phyloP scores from a whole-genome alignment of 2,113 vertebrate genomes.

The Oncorhynchus tshawytscha region DNA sequence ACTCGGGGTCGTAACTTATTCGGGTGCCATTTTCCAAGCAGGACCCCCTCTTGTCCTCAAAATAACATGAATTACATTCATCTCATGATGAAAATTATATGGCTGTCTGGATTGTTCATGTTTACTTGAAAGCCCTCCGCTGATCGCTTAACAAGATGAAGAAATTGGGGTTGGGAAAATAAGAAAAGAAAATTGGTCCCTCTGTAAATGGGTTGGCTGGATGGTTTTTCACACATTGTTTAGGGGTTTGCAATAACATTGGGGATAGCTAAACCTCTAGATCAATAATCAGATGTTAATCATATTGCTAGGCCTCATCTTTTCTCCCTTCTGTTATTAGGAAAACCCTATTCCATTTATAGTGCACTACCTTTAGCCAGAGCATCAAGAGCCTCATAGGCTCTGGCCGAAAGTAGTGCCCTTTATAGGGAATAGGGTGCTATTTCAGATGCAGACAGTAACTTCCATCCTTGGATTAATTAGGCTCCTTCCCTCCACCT shows the following conservation, averaged over 20 bases:
- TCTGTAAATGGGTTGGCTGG: background rate
- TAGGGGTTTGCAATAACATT: background rate
- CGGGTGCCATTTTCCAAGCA: constrained; percentile 66
- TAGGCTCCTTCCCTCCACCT: constrained; percentile 77
- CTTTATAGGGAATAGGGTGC: too few relatives aligned
- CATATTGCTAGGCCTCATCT: constrained; percentile 3
- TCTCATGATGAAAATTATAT: constrained; percentile 69
- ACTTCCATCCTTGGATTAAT: constrained; percentile 82
- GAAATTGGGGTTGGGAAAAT: background rate
- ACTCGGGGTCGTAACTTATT: constrained; percentile 66
- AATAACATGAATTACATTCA: constrained; percentile 63
- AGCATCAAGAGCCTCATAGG: too few relatives aligned
- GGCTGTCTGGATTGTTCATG: constrained; percentile 63
- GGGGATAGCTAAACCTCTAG: background rate
- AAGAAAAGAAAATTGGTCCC: background rate
- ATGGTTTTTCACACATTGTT: background rate
- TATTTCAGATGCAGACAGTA: constrained; percentile 80
- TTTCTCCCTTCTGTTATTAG: too few relatives aligned
- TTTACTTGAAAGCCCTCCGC: constrained; percentile 55
- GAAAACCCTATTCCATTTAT: too few relatives aligned
- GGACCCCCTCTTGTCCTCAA: constrained; percentile 54
- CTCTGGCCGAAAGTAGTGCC: too few relatives aligned
- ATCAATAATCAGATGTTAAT: constrained; percentile 13
- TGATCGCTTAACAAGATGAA: constrained; percentile 35
- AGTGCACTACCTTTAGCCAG: too few relatives aligned